These are phyloP conservation scores for Oplegnathus fasciatus DNA, from an alignment of 2,113 vertebrate species.

Conservation along the genomic window DNA sequence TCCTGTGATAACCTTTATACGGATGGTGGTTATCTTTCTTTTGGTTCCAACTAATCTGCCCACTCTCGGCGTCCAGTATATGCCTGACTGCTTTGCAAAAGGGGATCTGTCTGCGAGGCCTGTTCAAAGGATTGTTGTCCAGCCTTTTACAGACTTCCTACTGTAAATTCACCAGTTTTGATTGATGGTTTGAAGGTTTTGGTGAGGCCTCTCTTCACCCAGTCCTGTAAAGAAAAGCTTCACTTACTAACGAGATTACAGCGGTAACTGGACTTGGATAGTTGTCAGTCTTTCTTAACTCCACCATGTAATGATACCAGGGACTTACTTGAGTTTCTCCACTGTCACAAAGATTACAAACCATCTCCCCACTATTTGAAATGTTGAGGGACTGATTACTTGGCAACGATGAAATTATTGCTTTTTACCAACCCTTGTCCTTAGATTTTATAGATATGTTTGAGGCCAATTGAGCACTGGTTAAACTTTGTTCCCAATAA, in stretches of 20 bases:
- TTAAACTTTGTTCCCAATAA: neutral
- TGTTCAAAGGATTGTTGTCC: neutral
- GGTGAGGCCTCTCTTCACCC: neutral
- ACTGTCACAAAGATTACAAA: neutral
- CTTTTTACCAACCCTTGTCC: neutral
- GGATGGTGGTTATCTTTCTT: neutral
- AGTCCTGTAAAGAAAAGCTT: neutral
- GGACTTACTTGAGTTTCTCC: neutral
- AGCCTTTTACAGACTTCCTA: neutral
- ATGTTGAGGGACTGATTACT: neutral
- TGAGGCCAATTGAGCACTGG: neutral
- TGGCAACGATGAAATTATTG: neutral
- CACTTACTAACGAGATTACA: neutral
- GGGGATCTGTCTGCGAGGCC: neutral
- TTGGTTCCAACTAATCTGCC: neutral
- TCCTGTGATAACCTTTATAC: neutral
- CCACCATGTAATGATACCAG: neutral
- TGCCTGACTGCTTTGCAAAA: neutral
- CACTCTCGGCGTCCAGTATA: neutral
- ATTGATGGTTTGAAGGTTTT: neutral
- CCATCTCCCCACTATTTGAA: neutral
- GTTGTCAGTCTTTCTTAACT: neutral
- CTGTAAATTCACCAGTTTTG: neutral
- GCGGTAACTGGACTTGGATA: neutral
- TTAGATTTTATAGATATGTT: too few relatives aligned